These are phyloP conservation scores for Ctenoplectra terminalis DNA, from an alignment of 1,140 invertebrate genomes.

Conservation along the genomic window DNA sequence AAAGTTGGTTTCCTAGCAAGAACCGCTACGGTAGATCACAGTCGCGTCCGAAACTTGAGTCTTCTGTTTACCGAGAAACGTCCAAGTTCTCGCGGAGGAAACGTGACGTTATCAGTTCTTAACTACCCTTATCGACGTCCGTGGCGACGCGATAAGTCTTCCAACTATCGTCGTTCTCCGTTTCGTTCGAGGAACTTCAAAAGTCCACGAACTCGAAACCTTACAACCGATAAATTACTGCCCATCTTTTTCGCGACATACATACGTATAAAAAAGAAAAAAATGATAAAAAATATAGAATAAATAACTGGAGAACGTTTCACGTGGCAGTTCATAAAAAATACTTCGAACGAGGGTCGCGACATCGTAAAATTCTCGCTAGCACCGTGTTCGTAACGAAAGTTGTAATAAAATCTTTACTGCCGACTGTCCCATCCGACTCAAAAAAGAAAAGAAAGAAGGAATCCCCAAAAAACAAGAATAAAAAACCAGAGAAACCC, in stretches of 20 bases:
- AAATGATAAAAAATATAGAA: neutral
- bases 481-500: too few relatives aligned
- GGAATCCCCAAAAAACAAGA: neutral
- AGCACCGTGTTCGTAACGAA: neutral
- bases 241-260: too few relatives aligned
- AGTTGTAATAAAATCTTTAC: constrained; percentile 26
- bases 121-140: constrained; percentile 15
- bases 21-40: neutral
- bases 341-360: neutral
- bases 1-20: neutral
- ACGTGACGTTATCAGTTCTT: neutral
- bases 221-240: too few relatives aligned
- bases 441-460: neutral
- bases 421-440: neutral
- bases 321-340: constrained; percentile 19
- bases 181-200: neutral
- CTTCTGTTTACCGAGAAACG: neutral
- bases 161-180: neutral
- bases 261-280: neutral
- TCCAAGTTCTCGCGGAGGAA: neutral
- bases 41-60: neutral
- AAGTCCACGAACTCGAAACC: neutral
- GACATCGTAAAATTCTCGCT: constrained; percentile 3
- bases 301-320: neutral
- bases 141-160: neutral